Percentiles rank a stretch among this genome's conserved stretches.
phyloP scores from a whole-genome alignment of 2,113 vertebrate species.

The Stictonetta naevosa region DNA sequence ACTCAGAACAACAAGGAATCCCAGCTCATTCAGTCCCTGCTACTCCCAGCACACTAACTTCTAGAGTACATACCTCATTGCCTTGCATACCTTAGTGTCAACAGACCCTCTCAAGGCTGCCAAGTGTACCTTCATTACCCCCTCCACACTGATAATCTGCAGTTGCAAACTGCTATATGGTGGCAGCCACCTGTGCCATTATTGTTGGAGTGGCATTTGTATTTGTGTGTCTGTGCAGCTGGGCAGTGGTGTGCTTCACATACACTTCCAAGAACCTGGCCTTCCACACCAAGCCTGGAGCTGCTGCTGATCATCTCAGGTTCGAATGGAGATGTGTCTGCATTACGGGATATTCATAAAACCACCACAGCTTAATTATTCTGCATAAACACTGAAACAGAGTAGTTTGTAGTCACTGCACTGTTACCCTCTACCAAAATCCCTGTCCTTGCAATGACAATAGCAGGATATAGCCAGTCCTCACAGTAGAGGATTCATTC shows the following conservation, averaged over 20 bases:
- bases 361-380: background rate
- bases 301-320: background rate
- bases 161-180: background rate
- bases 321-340: background rate
- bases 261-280: background rate
- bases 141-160: background rate
- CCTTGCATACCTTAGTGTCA: background rate
- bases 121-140: rapidly evolving
- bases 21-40: background rate
- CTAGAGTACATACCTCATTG: background rate
- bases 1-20: background rate
- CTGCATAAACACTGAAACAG: background rate
- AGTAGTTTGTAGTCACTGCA: background rate
- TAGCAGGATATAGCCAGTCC: background rate
- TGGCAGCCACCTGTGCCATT: background rate
- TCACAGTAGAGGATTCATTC: background rate
- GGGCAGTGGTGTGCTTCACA: background rate
- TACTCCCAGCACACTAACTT: background rate
- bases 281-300: background rate
- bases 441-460: background rate
- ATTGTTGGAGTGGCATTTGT: rapidly evolving
- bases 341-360: background rate
- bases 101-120: background rate
- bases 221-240: background rate
- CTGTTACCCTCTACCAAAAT: background rate